Conservation (phyloP, 2,797 vertebrate genomes). For the Choloepus didactylus region DNA sequence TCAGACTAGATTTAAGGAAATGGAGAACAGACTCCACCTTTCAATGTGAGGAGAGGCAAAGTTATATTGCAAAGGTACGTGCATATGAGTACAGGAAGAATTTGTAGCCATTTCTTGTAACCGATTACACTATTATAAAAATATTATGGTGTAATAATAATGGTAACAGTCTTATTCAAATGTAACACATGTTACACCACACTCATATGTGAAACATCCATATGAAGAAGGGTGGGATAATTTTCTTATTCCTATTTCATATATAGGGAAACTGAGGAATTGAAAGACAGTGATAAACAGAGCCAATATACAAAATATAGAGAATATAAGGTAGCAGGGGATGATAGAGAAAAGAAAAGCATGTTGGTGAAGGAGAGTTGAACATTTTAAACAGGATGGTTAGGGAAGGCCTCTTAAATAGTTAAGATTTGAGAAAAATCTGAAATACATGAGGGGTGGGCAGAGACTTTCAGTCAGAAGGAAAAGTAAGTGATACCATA, state of each 20-base stretch:
- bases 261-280: not conserved
- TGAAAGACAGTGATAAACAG: not conserved
- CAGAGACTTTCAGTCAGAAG: not conserved
- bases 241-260: conserved; percentile 30
- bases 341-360: not conserved
- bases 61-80: not conserved
- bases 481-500: not conserved
- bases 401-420: not conserved
- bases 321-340: not conserved
- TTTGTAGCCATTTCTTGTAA: not conserved
- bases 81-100: not conserved
- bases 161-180: not conserved
- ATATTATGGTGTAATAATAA: not conserved
- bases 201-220: not conserved
- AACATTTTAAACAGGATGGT: not conserved
- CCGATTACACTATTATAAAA: not conserved
- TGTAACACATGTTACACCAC: not conserved
- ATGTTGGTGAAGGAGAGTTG: not conserved
- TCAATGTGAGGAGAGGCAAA: not conserved
- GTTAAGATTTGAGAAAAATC: not conserved
- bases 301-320: not conserved
- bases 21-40: not conserved
- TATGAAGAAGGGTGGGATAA: not conserved
- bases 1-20: not conserved
- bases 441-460: not conserved